phyloP scores from a whole-genome alignment of 2,888 invertebrate species.

The Stramonita haemastoma region DNA sequence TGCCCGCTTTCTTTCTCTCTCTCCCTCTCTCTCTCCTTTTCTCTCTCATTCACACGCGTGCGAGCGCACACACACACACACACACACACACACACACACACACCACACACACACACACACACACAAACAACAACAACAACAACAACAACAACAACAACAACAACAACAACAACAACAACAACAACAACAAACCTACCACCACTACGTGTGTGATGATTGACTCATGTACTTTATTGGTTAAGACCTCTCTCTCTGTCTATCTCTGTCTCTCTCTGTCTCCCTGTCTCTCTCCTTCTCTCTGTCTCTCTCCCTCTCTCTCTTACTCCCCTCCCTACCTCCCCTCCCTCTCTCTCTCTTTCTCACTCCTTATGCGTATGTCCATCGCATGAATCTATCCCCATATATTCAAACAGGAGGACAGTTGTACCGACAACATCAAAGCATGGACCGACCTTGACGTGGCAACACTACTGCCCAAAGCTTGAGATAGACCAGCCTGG shows the following conservation, averaged over 20 bases:
- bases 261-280: background rate
- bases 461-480: too few relatives aligned
- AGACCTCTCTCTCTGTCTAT: background rate
- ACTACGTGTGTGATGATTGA: background rate
- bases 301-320: background rate
- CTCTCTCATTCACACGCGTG: background rate
- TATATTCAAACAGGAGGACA: too few relatives aligned
- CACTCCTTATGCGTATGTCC: background rate
- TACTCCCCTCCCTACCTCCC: background rate
- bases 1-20: background rate
- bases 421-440: too few relatives aligned
- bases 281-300: background rate
- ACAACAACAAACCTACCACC: background rate
- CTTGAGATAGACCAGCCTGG: too few relatives aligned
- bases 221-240: too few relatives aligned
- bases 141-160: too few relatives aligned
- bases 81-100: constrained; percentile 9
- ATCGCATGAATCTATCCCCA: too few relatives aligned
- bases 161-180: background rate
- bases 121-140: background rate
- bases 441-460: too few relatives aligned
- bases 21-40: background rate
- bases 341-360: constrained; percentile 15
- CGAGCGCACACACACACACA: constrained; percentile 13
- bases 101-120: background rate